phyloP scores from a whole-genome alignment of 64 coral and sea anemone species.

The Pachyseris speciosa region DNA sequence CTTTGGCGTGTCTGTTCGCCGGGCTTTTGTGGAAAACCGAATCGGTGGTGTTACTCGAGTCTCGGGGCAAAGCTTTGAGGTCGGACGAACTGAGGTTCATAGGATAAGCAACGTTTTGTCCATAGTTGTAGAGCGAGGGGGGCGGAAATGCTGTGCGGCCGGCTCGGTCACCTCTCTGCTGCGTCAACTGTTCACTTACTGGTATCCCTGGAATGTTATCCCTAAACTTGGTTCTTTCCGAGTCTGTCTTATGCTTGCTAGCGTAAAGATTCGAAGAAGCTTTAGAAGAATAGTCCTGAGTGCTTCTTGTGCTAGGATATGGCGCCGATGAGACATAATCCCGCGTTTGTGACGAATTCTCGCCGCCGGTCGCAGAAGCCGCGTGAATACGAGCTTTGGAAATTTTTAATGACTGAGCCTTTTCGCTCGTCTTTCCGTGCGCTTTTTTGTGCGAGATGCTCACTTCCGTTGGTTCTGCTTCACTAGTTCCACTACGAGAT shows the following conservation, averaged over 20 bases:
- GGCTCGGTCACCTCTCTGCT: conserved; percentile 65
- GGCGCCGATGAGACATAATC: conserved; percentile 35
- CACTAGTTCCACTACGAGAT: conserved; percentile 59
- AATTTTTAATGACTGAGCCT: conserved; percentile 67
- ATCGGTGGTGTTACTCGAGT: conserved; percentile 62
- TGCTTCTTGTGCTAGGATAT: not conserved
- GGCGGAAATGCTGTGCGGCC: conserved; percentile 55
- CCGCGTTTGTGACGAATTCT: conserved; percentile 1
- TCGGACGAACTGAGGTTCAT: conserved; percentile 49
- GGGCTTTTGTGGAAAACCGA: conserved; percentile 73
- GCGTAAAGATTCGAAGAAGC: conserved; percentile 42
- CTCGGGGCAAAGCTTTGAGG: conserved; percentile 67
- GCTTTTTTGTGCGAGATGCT: conserved; percentile 64
- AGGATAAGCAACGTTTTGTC: conserved; percentile 70
- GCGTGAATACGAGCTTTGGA: conserved; percentile 61
- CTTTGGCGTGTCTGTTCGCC: conserved; percentile 80
- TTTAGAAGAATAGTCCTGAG: conserved; percentile 56
- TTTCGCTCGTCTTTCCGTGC: conserved; percentile 65
- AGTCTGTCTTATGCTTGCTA: conserved; percentile 62
- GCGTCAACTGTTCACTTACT: conserved; percentile 80
- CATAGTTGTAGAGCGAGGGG: conserved; percentile 48
- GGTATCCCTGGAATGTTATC: conserved; percentile 95
- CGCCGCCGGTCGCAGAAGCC: not conserved
- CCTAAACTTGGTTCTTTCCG: conserved; percentile 82
- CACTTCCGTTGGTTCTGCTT: conserved; percentile 90